Base-by-base conservation (phyloP, 2,888 invertebrate species). In the Platycnemis pennipes region DNA sequence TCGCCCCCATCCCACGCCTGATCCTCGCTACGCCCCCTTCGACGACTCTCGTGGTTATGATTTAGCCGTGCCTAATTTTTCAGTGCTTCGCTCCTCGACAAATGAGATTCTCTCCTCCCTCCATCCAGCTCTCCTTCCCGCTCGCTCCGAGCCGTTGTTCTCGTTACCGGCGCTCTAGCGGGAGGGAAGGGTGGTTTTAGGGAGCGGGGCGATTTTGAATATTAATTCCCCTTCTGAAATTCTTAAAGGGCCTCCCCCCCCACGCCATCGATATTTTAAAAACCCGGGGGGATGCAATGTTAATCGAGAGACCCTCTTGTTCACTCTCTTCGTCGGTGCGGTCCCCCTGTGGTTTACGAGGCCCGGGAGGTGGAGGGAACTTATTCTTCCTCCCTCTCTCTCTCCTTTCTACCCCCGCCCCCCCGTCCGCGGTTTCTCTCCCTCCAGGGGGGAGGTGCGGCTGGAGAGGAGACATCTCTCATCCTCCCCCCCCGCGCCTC, bases 31-130 rank as follows among this genome's bases (percentile, higher is more conserved):
- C 89, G 31, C 44, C 89, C 53, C 37, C 89, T 22, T 89, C 53
- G 56, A 77, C 37, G 42, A 56, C 11, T 44, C 63, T 13, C 44
- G 42, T 45, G 91, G 69, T 91, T 69, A 63, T 91, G 63, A 91
- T 91, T 56, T 91, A 91, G 91, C 63, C 37, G 91, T 91, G 11
- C 91, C 69, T 42, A 89, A 69, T 63, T 91, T 91, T 63, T 91
- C 91, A 91, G 63, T 44, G 44, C 63, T 63, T 89, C 89, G 89
- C 22, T 89, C 89, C 31, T 16, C 63, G 91, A 91, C 91, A 91
- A n/a, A 63, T 63, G 91, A 45, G 63, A 91, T 69, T 91, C 91
- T 56, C 42, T 22, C n/a, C 42, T 11, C 49, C 7, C 88, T 19
- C 88, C 44, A 22, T 44, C 1, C 44, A 4, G 13, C 44, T 4